Evolutionary conservation across 2,113 vertebrate genomes (phyloP), one percentile per base, ranked within the genome.

Genomic region (Speoplatyrhinus poulsoni): DNA sequence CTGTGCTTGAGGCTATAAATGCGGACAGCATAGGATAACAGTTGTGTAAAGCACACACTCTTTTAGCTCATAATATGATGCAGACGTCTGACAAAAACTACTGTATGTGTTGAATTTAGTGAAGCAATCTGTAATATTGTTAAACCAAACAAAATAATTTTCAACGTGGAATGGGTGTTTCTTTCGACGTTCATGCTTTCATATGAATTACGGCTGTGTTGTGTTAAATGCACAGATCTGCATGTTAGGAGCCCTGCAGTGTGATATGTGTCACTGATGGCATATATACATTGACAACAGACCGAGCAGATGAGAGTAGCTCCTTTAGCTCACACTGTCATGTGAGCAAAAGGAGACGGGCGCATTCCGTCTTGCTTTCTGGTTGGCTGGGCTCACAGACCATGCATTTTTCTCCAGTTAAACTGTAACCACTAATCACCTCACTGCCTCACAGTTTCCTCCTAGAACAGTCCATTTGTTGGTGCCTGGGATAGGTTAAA

Each of bases 371-470:
- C 77, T 77, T 81, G 57, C 80, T 86, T 70, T 71, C 68, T 77
- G 69, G 81, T 74, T 85, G 83, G 81, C 74, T 76, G 69, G 64
- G 67, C 83, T 84, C 87, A 75, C 64, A 73, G 82, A 85, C 85
- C 80, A 70, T 85, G 85, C 90, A 92, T 93, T 92, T 84, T 90
- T 92, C 89, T 87, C 62, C 87, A 88, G 91, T 92, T 93, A 92
- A 93, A 91, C 89, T 88, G 86, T 90, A 92, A 93, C 90, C 91
- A 88, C 92, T 93, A 93, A 92, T 92, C 88, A 87, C 87, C 86
- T 84, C 80, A 74, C 77, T 46, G 87, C 87, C 87, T 85, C 84
- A 74, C 83, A 49, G 84, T 88, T 91, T 92, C 91, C 88, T 90
- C 84, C 82, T 79, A 70, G 68, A 87, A 75, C 73, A 74, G 78